These are phyloP conservation scores for Aleiodes sp. DNA, from an alignment of 1,140 invertebrate species.

Conservation along the genomic window DNA sequence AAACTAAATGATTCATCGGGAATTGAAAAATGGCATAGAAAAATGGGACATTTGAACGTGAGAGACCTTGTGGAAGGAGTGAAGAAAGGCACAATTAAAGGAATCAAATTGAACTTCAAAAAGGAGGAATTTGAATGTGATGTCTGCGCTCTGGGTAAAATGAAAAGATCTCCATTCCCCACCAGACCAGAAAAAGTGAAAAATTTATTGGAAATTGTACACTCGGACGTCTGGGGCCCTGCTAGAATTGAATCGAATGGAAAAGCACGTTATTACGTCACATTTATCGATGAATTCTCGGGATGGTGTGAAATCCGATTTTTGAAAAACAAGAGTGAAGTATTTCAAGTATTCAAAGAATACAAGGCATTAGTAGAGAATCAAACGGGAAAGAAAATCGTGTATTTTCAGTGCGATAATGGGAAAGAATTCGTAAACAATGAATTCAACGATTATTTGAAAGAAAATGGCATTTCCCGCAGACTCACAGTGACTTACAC, in stretches of 20 bases:
- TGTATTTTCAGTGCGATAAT: constrained; percentile 39
- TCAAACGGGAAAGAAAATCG: constrained; percentile 44
- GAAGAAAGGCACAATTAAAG: neutral
- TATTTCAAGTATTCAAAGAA: constrained; percentile 43
- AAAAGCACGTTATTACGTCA: constrained; percentile 54
- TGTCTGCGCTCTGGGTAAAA: constrained; percentile 43
- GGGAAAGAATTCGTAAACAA: constrained; percentile 41
- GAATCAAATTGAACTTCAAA: neutral
- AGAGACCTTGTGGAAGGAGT: constrained; percentile 8
- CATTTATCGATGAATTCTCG: constrained; percentile 61
- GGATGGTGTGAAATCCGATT: constrained; percentile 54
- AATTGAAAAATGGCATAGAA: constrained; percentile 14
- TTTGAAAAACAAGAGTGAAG: constrained; percentile 56
- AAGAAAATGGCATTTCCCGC: constrained; percentile 26
- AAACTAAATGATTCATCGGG: neutral
- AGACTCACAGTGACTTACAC: constrained; percentile 21
- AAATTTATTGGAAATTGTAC: constrained; percentile 43
- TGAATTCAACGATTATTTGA: constrained; percentile 40
- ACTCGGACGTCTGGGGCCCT: constrained; percentile 60
- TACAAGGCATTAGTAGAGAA: constrained; percentile 47
- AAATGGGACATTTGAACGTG: constrained; percentile 25
- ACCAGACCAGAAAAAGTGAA: constrained; percentile 25
- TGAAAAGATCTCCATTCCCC: constrained; percentile 34
- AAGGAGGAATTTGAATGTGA: constrained; percentile 36
- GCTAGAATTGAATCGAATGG: constrained; percentile 51